Conservation (phyloP, 2,888 invertebrate genomes). For the Tipula confusa region DNA sequence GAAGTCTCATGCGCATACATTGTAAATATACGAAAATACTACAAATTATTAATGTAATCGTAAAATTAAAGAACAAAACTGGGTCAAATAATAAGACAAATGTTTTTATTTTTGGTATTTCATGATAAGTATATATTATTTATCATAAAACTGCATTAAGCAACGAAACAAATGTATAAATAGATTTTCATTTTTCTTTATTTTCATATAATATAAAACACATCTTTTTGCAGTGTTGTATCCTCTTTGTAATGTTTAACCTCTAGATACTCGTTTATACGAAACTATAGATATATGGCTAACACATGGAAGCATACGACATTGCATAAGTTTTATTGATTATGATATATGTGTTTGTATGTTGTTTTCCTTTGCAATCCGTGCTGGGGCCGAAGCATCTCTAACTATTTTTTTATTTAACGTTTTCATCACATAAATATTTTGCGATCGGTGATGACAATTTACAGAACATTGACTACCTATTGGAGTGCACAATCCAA, state of each 20-base stretch:
- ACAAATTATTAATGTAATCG: background rate
- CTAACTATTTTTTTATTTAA: no score
- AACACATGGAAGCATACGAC: background rate
- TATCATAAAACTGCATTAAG: slow-evolving; percentile 14
- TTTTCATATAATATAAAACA: background rate
- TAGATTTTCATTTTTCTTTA: background rate
- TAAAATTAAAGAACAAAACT: background rate
- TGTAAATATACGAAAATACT: background rate
- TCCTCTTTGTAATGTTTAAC: background rate
- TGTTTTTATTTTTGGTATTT: background rate
- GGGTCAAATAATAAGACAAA: slow-evolving; percentile 3
- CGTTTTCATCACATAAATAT: no score
- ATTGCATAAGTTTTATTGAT: no score
- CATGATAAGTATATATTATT: slow-evolving; percentile 12
- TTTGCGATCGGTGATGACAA: no score
- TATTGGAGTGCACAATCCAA: no score
- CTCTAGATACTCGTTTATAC: background rate
- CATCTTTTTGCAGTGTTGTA: background rate
- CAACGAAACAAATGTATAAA: background rate
- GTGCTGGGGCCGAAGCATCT: no score
- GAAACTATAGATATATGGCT: background rate
- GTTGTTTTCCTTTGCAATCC: no score
- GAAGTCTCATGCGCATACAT: background rate
- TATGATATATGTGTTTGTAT: no score
- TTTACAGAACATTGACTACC: no score